Evolutionary conservation across 2,113 vertebrate genomes (phyloP), one percentile per base, ranked within the genome.

Genomic region (Lathamus discolor): DNA sequence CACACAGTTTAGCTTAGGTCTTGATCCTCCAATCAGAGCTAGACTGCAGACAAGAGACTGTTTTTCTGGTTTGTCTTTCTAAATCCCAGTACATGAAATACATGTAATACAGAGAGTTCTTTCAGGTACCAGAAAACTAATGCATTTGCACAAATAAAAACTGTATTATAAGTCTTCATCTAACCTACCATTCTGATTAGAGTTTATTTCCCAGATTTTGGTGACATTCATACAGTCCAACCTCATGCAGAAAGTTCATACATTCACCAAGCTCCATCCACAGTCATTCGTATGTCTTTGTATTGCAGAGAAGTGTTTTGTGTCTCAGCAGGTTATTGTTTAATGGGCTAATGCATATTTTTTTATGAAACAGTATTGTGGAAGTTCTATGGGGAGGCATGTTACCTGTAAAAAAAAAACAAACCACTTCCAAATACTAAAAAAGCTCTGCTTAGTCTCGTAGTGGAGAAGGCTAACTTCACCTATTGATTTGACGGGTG

Each of bases 241-340:
- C 48, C 13, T 64, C 66, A 24, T 9, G 25, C 73, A 69, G 54
- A 70, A 76, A 33, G n/a, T 27, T 89, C 70, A 54, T 19, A 24
- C 61, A 10, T 76, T 83, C 86, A 52, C 49, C 86, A 76, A 73
- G 62, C 77, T 93, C 81, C 74, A 73, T 91, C 67, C 91, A 46
- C 77, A 76, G 69, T 70, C 83, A 91, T 89, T 48, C 88, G 22
- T 75, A 11, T 16, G 41, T 85, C 7, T 28, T 66, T 54, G 79
- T 68, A 82, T n/a, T 37, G 83, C 92, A 93, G 69, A 92, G 66
- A 83, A 78, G 61, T 59, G 85, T 64, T 92, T 77, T 88, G 91
- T 87, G 59, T 69, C 95, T 87, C 91, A 72, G 86, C 86, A 93
- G 66, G 90, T 95, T 83, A 92, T 86, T 95, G 77, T 94, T 96